A percentile compares a stretch with the other conserved stretches of the same genome.
Evolutionary conservation across 2,888 invertebrate species (phyloP).

Genomic region (Leptogaster cylindrica): DNA sequence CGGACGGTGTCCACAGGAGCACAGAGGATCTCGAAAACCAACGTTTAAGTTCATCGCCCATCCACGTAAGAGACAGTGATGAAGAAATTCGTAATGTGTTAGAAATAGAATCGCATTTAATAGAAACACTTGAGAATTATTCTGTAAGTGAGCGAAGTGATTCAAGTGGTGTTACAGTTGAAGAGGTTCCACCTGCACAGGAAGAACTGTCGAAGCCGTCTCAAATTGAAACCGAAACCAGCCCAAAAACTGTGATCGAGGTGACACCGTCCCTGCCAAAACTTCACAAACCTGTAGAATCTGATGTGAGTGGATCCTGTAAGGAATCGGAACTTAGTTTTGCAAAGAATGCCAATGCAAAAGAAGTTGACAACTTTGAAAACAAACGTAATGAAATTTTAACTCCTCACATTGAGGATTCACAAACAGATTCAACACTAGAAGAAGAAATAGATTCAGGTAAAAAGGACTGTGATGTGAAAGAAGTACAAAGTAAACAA

Average conservation of each 20-base stretch:
- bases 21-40: not conserved
- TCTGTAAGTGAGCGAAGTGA: slow-evolving; percentile 53
- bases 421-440: not conserved
- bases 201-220: slow-evolving; percentile 57
- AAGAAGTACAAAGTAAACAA: not conserved
- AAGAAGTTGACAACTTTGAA: too few relatives aligned
- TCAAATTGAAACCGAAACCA: slow-evolving; percentile 53
- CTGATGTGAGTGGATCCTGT: slow-evolving; percentile 45
- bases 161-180: slow-evolving; percentile 53
- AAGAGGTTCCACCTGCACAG: slow-evolving; percentile 55
- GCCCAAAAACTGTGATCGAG: slow-evolving; percentile 55
- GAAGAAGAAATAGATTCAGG: not conserved
- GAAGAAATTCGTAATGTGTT: slow-evolving; percentile 49
- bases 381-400: not conserved
- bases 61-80: too few relatives aligned
- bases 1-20: not conserved
- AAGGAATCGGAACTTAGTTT: slow-evolving; percentile 23
- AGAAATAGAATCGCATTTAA: slow-evolving; percentile 60
- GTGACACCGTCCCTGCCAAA: slow-evolving; percentile 57
- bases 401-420: not conserved
- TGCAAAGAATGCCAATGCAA: not conserved
- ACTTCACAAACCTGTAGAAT: slow-evolving; percentile 54
- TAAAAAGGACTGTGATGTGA: not conserved
- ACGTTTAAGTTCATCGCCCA: not conserved
- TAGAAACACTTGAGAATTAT: slow-evolving; percentile 56